Evolutionary conservation across 2,888 invertebrate species (phyloP), one percentile per base, ranked within the genome.

Genomic region (Aspidapion aeneum): DNA sequence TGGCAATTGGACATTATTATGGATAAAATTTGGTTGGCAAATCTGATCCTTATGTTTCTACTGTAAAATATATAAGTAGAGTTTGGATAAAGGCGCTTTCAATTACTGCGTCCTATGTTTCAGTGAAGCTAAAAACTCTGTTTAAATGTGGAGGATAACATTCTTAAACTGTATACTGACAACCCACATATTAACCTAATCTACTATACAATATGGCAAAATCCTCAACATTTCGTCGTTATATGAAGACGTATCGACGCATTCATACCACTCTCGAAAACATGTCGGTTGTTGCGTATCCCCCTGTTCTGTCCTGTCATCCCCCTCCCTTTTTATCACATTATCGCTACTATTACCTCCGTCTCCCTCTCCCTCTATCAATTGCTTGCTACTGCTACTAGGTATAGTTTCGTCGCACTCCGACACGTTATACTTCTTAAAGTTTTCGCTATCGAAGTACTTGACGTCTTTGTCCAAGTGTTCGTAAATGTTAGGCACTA

Each of bases 171-270:
- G n/a, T n/a, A n/a, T n/a, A n/a, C n/a, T n/a, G n/a, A n/a, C n/a
- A n/a, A n/a, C n/a, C n/a, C n/a, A n/a, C n/a, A n/a, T n/a, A n/a
- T n/a, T n/a, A n/a, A n/a, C 71, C 86, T 85, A 96, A 89, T 96
- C 96, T 83, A 96, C 91, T 81, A 96, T 91, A 83, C 96, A 95
- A 84, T 98, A 98, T 83, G 97, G 97, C 87, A 97, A 87, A 85
- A 97, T 93, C 81, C 93, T 87, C 79, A 97, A 87, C 77, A 86
- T 83, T 79, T 92, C 90, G 76, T 90, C 91, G 76, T 91, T 87
- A 74, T 86, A 87, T 66, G 92, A 88, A 75, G 85, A 84, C 75
- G 86, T 83, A 72, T 90, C 87, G 70, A 90, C 86, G 78, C 93
- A 90, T 83, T 96, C 90, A 80, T 95, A 92, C 95, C 96, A 98